phyloP scores from a whole-genome alignment of 1,140 invertebrate species.

The Trichonephila inaurata region DNA sequence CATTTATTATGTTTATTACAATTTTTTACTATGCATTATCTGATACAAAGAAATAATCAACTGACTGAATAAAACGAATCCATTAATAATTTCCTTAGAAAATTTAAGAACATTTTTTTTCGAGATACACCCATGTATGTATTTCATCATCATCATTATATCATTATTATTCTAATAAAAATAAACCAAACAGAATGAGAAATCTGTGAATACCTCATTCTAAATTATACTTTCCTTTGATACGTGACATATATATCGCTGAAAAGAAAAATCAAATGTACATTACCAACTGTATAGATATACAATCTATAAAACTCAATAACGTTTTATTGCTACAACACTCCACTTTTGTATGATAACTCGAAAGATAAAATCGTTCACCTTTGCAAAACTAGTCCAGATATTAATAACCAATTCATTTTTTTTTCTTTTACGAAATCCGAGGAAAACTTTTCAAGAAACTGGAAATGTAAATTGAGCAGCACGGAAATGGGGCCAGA shows the following conservation, averaged over 20 bases:
- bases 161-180: too few relatives aligned
- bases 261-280: neutral
- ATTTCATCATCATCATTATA: too few relatives aligned
- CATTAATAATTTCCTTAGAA: too few relatives aligned
- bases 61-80: too few relatives aligned
- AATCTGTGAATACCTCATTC: neutral
- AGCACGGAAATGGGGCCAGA: neutral
- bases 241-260: neutral
- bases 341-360: neutral
- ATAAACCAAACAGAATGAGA: too few relatives aligned
- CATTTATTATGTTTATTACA: too few relatives aligned
- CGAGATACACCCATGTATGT: too few relatives aligned
- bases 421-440: constrained; percentile 16
- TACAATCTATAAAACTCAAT: neutral
- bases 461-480: constrained; percentile 46
- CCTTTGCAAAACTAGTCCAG: neutral
- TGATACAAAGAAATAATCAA: too few relatives aligned
- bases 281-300: neutral
- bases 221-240: neutral
- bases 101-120: too few relatives aligned
- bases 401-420: constrained; percentile 10
- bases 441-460: neutral
- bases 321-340: neutral
- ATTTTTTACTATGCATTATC: too few relatives aligned
- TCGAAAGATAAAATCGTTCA: constrained; percentile 3